A percentile compares a stretch with the other conserved stretches of the same genome.
Conservation (phyloP, 1,140 invertebrate species). For the Pygmarrhopalites habei region DNA sequence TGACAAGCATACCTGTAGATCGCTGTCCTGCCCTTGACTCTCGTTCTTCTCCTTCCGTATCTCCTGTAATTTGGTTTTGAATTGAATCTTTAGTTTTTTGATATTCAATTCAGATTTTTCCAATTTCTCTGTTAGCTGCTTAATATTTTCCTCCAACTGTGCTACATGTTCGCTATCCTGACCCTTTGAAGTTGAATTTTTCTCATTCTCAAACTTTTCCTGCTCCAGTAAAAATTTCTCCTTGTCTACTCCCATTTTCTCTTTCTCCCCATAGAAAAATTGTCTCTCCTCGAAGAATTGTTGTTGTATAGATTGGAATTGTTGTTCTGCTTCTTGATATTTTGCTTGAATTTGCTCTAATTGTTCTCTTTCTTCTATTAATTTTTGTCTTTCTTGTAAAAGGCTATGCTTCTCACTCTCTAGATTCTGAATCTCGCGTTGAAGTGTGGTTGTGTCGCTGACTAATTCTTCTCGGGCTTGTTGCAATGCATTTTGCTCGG, state of each 20-base stretch:
- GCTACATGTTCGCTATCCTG: too few relatives aligned
- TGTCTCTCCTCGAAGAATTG: too few relatives aligned
- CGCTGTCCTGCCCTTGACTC: neutral
- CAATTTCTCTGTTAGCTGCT: neutral
- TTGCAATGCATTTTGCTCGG: too few relatives aligned
- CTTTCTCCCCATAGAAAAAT: too few relatives aligned
- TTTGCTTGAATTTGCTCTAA: too few relatives aligned
- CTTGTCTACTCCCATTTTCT: neutral
- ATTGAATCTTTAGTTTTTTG: slow-evolving; percentile 19
- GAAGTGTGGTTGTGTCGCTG: neutral
- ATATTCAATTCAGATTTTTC: neutral
- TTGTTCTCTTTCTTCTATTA: too few relatives aligned
- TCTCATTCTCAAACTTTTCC: too few relatives aligned
- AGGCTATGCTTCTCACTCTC: neutral
- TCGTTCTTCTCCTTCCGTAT: too few relatives aligned
- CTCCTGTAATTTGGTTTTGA: slow-evolving; percentile 22
- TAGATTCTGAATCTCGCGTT: neutral
- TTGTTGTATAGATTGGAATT: too few relatives aligned
- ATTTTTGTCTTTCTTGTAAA: neutral
- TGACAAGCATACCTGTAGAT: neutral
- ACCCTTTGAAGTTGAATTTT: too few relatives aligned
- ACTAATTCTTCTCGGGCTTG: neutral
- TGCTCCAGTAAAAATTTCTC: neutral
- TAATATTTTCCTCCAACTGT: too few relatives aligned
- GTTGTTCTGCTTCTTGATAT: too few relatives aligned